These are phyloP conservation scores for Peromyscus attwateri DNA, from an alignment of 2,797 vertebrate species.

Conservation along the genomic window DNA sequence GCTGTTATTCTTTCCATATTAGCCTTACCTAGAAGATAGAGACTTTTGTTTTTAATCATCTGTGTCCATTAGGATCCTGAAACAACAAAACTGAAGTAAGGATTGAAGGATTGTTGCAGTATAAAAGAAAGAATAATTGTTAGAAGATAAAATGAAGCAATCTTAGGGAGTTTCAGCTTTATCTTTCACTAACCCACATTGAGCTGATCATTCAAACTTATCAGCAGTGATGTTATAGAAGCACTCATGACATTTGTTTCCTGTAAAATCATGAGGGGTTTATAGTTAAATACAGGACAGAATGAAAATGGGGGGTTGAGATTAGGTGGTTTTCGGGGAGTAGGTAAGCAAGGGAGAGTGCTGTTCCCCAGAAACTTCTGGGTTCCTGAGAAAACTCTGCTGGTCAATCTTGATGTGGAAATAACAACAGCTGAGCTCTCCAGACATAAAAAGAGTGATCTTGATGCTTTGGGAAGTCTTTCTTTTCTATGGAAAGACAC, in stretches of 20 bases:
- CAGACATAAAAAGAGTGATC: neutral
- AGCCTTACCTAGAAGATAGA: slow-evolving; percentile 35
- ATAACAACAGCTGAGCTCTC: neutral
- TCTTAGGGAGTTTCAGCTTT: neutral
- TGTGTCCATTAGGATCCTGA: slow-evolving; percentile 23
- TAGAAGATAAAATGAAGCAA: neutral
- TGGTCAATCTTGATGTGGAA: neutral
- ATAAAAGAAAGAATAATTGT: slow-evolving; percentile 18
- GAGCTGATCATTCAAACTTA: neutral
- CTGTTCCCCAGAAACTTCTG: neutral
- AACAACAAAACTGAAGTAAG: neutral
- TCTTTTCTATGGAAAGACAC: neutral
- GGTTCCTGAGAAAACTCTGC: neutral
- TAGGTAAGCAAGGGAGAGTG: neutral
- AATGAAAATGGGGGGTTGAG: neutral
- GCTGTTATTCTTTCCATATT: slow-evolving; percentile 53
- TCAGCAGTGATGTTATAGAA: neutral
- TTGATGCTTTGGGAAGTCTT: neutral
- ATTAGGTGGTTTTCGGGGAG: neutral
- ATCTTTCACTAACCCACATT: neutral
- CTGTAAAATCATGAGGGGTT: neutral
- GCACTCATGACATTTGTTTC: neutral
- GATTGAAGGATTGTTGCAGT: neutral
- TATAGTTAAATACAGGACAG: neutral
- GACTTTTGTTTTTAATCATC: slow-evolving; percentile 49